These are phyloP conservation scores for Pseudorasbora parva DNA, from an alignment of 2,113 vertebrate species.

Conservation along the genomic window DNA sequence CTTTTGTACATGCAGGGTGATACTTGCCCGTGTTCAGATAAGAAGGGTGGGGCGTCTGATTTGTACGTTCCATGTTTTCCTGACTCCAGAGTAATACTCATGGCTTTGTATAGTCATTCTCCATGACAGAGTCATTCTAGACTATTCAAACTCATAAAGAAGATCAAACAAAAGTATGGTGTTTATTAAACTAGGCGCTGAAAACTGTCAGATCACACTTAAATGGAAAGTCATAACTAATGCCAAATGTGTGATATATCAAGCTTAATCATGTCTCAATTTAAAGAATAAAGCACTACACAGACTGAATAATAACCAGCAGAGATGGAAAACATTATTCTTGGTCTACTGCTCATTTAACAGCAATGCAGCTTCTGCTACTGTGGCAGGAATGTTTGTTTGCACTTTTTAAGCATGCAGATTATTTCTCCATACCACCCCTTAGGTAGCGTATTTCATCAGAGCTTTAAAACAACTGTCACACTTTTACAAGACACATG, in stretches of 20 bases:
- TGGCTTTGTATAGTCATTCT: conserved; percentile 22
- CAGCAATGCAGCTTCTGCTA: background rate
- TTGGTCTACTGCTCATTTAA: background rate
- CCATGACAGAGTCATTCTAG: conserved; percentile 7
- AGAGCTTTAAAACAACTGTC: conserved; percentile 49
- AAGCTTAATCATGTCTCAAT: conserved; percentile 1
- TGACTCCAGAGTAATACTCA: conserved; percentile 16
- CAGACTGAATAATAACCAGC: background rate
- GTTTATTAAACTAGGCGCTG: conserved; percentile 4
- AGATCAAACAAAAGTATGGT: conserved; percentile 19
- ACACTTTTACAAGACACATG: conserved; percentile 51
- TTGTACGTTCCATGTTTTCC: conserved; percentile 22
- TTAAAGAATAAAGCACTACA: background rate
- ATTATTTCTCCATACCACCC: conserved; percentile 31
- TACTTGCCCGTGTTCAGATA: conserved; percentile 41
- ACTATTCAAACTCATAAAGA: conserved; percentile 10
- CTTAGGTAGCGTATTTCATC: conserved; percentile 52
- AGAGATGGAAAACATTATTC: background rate
- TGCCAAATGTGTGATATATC: conserved; percentile 9
- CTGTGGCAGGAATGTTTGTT: background rate
- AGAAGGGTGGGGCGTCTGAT: conserved; percentile 38
- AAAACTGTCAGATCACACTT: conserved; percentile 34
- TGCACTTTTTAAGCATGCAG: conserved; percentile 14
- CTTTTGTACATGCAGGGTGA: conserved; percentile 24
- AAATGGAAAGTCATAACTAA: conserved; percentile 27